These are phyloP conservation scores for Leptosomus discolor DNA, from an alignment of 2,113 vertebrate genomes.

Conservation along the genomic window DNA sequence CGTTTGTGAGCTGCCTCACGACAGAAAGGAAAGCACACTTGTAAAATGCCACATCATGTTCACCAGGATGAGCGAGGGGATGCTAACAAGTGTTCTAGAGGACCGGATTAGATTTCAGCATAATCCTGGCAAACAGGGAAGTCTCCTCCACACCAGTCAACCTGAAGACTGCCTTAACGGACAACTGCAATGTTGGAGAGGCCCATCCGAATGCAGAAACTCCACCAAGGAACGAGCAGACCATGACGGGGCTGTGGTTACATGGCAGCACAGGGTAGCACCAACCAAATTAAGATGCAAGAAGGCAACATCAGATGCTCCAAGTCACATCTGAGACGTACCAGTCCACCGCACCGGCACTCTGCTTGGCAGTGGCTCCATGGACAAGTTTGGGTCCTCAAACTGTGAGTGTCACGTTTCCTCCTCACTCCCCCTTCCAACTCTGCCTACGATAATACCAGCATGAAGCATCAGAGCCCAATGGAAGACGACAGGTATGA, in stretches of 20 bases:
- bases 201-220: background rate
- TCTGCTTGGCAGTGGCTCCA: background rate
- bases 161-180: background rate
- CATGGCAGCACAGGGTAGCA: accelerated
- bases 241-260: background rate
- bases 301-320: background rate
- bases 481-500: background rate
- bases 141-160: background rate
- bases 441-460: accelerated
- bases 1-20: background rate
- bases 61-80: background rate
- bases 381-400: background rate
- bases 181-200: background rate
- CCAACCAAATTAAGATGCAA: background rate
- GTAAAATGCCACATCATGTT: background rate
- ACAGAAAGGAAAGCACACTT: background rate
- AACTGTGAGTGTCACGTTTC: background rate
- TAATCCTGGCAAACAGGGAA: background rate
- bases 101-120: background rate
- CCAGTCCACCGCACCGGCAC: accelerated
- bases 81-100: background rate
- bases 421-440: background rate
- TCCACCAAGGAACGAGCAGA: background rate
- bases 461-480: background rate
- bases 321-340: accelerated